Evolutionary conservation across 2,113 vertebrate species (phyloP).

Genomic region (Dolichallabes microphthalmus): DNA sequence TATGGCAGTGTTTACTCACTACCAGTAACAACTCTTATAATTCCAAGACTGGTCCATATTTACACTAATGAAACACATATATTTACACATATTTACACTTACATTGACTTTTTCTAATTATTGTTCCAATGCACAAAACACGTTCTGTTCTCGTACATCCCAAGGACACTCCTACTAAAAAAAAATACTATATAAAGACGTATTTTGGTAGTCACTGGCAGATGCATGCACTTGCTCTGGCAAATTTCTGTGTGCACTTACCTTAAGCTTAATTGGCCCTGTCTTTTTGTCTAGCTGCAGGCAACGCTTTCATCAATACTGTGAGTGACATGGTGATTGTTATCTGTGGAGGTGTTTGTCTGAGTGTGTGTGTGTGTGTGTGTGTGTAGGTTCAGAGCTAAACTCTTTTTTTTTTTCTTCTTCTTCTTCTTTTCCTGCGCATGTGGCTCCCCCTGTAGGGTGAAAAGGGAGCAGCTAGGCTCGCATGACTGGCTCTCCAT

Average conservation of each 20-base stretch:
- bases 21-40: not conserved
- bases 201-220: not conserved
- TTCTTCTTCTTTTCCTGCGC: constrained; percentile 36
- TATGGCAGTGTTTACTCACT: constrained; percentile 15
- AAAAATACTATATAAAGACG: not conserved
- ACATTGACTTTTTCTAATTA: not conserved
- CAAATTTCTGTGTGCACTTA: constrained; percentile 34
- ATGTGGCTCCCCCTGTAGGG: constrained; percentile 72
- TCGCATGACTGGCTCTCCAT: constrained; percentile 95
- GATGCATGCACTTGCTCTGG: not conserved
- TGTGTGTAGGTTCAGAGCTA: constrained; percentile 9
- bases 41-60: constrained; percentile 1
- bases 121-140: not conserved
- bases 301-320: constrained; percentile 42
- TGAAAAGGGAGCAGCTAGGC: constrained; percentile 94
- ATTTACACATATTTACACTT: constrained; percentile 5
- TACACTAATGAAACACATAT: not conserved
- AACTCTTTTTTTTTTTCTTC: constrained; percentile 15
- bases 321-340: constrained; percentile 33
- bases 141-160: not conserved
- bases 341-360: constrained; percentile 32
- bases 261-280: constrained; percentile 37
- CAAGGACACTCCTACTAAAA: not conserved
- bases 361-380: not conserved
- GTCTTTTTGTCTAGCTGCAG: constrained; percentile 35